phyloP scores from a whole-genome alignment of 1,140 invertebrate species.

The Drosophila elegans region DNA sequence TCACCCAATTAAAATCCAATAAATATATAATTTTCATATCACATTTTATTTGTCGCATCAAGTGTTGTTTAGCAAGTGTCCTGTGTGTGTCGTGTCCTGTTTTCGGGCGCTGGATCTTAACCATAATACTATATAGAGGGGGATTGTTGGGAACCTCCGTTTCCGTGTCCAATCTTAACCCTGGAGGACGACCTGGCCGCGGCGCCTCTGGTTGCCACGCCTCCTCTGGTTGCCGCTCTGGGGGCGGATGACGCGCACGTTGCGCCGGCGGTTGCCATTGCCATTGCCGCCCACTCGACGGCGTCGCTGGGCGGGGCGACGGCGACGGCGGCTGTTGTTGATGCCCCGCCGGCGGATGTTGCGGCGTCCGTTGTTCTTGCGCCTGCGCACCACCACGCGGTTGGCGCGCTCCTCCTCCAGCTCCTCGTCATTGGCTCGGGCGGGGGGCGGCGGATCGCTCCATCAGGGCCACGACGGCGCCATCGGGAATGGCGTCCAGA shows the following conservation, averaged over 20 bases:
- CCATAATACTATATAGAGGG: constrained; percentile 68
- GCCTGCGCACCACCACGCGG: constrained; percentile 73
- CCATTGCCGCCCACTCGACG: constrained; percentile 37
- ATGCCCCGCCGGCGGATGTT: constrained; percentile 47
- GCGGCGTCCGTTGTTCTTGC: constrained; percentile 62
- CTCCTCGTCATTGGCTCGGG: constrained; percentile 16
- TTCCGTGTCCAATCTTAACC: constrained; percentile 26
- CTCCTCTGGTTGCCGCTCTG: constrained; percentile 17
- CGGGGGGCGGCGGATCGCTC: constrained; percentile 47
- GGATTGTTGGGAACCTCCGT: neutral
- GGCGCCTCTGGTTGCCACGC: constrained; percentile 51
- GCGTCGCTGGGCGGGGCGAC: constrained; percentile 44
- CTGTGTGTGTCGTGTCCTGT: constrained; percentile 18
- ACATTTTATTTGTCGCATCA: constrained; percentile 66
- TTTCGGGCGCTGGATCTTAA: constrained; percentile 48
- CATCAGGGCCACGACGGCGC: constrained; percentile 78
- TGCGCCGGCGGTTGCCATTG: constrained; percentile 41
- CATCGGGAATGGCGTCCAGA: constrained; percentile 78
- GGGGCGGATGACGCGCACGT: constrained; percentile 46
- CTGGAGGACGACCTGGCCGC: constrained; percentile 51
- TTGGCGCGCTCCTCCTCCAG: constrained; percentile 73
- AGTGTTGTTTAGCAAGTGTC: constrained; percentile 18
- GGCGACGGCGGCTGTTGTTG: constrained; percentile 29
- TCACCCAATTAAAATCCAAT: neutral
- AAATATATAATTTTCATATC: constrained; percentile 55